phyloP scores from a whole-genome alignment of 2,888 invertebrate species.

The Drosophila rellima region DNA sequence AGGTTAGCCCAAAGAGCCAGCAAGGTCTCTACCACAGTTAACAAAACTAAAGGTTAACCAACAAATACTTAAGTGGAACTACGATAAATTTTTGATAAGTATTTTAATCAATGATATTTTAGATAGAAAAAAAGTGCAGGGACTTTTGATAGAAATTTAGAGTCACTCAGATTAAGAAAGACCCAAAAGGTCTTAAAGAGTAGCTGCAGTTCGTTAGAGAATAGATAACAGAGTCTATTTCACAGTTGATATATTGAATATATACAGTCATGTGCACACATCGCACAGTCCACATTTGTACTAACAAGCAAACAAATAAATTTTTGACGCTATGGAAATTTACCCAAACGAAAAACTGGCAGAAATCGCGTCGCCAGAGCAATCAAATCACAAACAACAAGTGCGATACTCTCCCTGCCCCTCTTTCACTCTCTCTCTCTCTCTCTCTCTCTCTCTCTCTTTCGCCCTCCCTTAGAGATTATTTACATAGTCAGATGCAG shows the following conservation, averaged over 20 bases:
- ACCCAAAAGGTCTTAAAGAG: constrained; percentile 13
- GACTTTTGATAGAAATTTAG: neutral
- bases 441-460: neutral
- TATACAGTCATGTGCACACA: constrained; percentile 8
- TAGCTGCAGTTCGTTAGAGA: constrained; percentile 27
- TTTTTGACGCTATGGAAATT: constrained; percentile 75
- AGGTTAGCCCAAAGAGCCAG: constrained; percentile 15
- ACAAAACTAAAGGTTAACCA: neutral
- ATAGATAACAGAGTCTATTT: constrained; percentile 4
- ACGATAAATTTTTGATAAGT: constrained; percentile 2
- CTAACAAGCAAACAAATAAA: constrained; percentile 64
- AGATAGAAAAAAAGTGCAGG: neutral
- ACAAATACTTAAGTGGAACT: no score
- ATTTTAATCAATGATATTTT: constrained; percentile 12
- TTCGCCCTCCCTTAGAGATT: neutral
- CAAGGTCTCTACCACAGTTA: constrained; percentile 8
- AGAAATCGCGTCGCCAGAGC: constrained; percentile 56
- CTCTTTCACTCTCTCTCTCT: neutral
- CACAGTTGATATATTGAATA: constrained; percentile 13
- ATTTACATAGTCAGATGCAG: constrained; percentile 19
- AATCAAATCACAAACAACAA: constrained; percentile 51
- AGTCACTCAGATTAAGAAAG: neutral
- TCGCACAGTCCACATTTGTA: constrained; percentile 26
- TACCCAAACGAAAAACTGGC: constrained; percentile 55
- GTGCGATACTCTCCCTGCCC: constrained; percentile 23